Evolutionary conservation across 2,797 vertebrate genomes (phyloP), one percentile per base, ranked within the genome.

Genomic region (Anomalospiza imberbis): DNA sequence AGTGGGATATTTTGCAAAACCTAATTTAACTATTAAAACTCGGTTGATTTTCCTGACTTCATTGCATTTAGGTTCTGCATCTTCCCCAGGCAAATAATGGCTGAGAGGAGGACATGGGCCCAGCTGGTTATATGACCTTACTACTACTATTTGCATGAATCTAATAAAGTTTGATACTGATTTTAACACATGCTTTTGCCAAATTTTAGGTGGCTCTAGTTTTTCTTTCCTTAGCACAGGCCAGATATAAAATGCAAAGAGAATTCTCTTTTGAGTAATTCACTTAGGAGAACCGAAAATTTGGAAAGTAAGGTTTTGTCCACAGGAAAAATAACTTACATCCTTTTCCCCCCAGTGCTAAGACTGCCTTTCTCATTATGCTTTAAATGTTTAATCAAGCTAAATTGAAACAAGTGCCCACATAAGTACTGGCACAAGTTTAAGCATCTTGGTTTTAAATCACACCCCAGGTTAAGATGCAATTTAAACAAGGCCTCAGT

Each of bases 371-470:
- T 91, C 63, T 93, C 85, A 94, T 94, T 94, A 88, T 45, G 58
- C 48, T 81, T 94, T 89, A 75, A 94, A 90, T 60, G 51, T 86
- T 94, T 93, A 94, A 94, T 88, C 95, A 90, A 87, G 88, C 95
- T 84, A 94, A 94, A 90, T 81, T 92, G 77, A 93, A 96, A 75
- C 44, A 93, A 92, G 86, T 91, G 86, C 93, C 75, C 89, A 92
- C 86, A 68, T 74, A 95, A 57, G 81, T 80, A 94, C 21, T 95
- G 63, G 92, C 92, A 95, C 80, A 91, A 91, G 90, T 94, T 96
- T 93, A 95, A 94, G 90, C 84, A 91, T 83, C 89, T 93, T 83
- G 65, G 65, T 65, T 97, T 96, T 85, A 95, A 92, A 95, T 93
- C 89, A 55, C 77, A 91, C 81, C 60, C 58, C 54, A 62, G 47